Conservation (phyloP, 2,113 vertebrate genomes). For the Sitta europaea region DNA sequence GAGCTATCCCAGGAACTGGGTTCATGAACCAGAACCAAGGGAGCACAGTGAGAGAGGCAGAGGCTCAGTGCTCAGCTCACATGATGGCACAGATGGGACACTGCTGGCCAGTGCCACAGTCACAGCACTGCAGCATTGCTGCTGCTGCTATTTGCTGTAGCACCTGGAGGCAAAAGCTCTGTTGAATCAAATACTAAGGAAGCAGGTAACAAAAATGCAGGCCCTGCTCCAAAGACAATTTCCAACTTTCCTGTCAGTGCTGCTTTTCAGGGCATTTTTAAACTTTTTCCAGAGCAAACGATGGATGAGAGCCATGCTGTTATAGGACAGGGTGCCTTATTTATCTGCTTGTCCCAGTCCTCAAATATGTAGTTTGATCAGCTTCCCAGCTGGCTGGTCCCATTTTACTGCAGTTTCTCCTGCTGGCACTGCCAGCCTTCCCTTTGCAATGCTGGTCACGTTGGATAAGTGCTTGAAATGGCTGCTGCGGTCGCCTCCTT, state of each 20-base stretch:
- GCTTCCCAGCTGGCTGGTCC: neutral
- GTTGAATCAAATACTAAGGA: neutral
- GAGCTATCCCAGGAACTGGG: neutral
- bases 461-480: neutral
- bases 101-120: neutral
- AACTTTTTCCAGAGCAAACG: neutral
- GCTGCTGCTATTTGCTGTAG: neutral
- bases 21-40: neutral
- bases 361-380: neutral
- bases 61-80: neutral
- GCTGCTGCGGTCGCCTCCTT: fast-evolving
- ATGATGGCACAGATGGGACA: fast-evolving
- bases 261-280: neutral
- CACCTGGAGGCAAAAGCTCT: neutral
- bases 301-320: neutral
- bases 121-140: neutral
- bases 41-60: neutral
- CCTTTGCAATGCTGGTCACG: neutral
- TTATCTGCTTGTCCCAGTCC: neutral
- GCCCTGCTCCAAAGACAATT: neutral
- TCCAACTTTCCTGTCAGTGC: neutral
- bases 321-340: neutral
- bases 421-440: neutral
- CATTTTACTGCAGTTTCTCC: neutral
- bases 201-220: neutral